Conservation (phyloP, 2,888 invertebrate species). For the Leucania comma region DNA sequence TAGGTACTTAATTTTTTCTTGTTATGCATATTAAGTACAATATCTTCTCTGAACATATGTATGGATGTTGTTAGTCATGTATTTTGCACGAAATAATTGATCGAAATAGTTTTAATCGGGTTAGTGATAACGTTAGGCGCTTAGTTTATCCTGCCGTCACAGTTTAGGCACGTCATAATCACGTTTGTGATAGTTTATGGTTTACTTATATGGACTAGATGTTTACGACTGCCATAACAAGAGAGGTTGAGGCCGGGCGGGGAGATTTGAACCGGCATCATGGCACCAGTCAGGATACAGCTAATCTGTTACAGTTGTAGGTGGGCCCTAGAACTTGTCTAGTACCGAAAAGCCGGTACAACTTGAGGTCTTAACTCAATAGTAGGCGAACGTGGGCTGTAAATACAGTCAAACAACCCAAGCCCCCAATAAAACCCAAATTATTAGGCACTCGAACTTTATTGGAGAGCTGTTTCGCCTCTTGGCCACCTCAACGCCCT, state of each 20-base stretch:
- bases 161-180: constrained; percentile 28
- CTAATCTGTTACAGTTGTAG: constrained; percentile 22
- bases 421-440: constrained; percentile 42
- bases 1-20: neutral
- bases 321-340: constrained; percentile 30
- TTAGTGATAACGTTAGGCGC: constrained; percentile 18
- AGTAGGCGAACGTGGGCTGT: constrained; percentile 44
- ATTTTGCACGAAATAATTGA: constrained; percentile 11
- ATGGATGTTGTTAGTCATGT: neutral
- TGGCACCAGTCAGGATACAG: constrained; percentile 32
- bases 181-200: constrained; percentile 22
- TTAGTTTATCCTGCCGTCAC: constrained; percentile 7
- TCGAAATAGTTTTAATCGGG: constrained; percentile 36
- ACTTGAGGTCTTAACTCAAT: constrained; percentile 24
- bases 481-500: constrained; percentile 33
- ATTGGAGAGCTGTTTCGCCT: constrained; percentile 27
- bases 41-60: neutral
- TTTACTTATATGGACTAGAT: constrained; percentile 32
- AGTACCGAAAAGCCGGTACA: constrained; percentile 20
- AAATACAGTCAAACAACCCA: constrained; percentile 27
- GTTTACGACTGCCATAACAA: constrained; percentile 38
- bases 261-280: constrained; percentile 18
- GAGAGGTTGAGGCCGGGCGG: constrained; percentile 30
- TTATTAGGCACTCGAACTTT: constrained; percentile 33
- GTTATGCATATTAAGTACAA: neutral